These are phyloP conservation scores for Antidorcas marsupialis DNA, from an alignment of 2,113 vertebrate genomes.

Conservation along the genomic window DNA sequence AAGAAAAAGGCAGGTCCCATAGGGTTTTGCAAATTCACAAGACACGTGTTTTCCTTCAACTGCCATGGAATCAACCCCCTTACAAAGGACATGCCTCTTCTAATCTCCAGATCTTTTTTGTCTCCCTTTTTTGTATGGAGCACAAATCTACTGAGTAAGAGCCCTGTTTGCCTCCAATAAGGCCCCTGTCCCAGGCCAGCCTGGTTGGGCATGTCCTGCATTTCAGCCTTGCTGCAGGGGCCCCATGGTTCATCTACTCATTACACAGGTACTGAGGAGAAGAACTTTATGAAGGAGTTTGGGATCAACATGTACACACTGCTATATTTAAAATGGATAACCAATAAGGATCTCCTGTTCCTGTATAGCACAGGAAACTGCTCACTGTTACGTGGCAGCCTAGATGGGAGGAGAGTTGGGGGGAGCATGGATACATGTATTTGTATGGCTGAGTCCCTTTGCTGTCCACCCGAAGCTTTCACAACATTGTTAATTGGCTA, in stretches of 20 bases:
- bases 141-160: neutral
- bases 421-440: neutral
- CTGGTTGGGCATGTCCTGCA: neutral
- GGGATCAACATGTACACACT: neutral
- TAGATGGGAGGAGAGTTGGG: neutral
- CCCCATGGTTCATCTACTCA: too few species aligned
- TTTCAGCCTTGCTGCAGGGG: neutral
- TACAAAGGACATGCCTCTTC: neutral
- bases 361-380: neutral
- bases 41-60: rapidly evolving
- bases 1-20: neutral
- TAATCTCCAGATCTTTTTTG: neutral
- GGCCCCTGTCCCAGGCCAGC: neutral
- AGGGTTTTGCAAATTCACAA: neutral
- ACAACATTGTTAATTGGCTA: neutral
- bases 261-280: neutral
- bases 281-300: neutral
- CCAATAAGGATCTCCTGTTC: neutral
- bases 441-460: neutral
- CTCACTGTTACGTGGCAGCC: neutral
- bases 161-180: rapidly evolving
- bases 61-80: neutral
- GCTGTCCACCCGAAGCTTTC: neutral
- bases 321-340: neutral
- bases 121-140: neutral